Percentiles rank a stretch among this genome's conserved stretches.
These are phyloP conservation scores for Leistus spinibarbis DNA, from an alignment of 2,888 invertebrate genomes.

Conservation along the genomic window DNA sequence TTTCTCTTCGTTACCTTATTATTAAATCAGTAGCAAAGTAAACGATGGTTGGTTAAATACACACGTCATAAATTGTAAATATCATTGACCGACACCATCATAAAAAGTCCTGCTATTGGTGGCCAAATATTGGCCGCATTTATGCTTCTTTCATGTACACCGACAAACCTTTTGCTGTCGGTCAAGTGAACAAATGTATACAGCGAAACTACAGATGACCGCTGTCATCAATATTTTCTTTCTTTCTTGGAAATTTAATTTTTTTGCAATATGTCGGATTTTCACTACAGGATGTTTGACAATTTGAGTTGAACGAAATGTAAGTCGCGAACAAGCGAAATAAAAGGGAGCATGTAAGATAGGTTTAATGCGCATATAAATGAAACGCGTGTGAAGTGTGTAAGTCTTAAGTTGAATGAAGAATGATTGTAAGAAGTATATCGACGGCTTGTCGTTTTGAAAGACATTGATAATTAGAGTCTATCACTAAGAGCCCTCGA, in stretches of 20 bases:
- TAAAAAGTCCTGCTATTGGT: background rate
- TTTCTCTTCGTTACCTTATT: slow-evolving; percentile 19
- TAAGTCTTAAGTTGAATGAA: too few species aligned
- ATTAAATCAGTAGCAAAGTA: slow-evolving; percentile 21
- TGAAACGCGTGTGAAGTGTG: too few species aligned
- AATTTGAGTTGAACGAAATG: background rate
- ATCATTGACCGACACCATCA: background rate
- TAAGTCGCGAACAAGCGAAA: too few species aligned
- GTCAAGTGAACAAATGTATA: background rate
- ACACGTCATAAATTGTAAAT: slow-evolving; percentile 24
- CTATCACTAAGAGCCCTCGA: too few species aligned
- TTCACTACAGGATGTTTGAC: background rate
- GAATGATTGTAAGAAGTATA: too few species aligned
- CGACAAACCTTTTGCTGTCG: background rate
- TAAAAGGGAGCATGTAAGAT: too few species aligned
- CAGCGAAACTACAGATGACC: background rate
- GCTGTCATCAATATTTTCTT: background rate
- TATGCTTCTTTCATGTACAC: slow-evolving; percentile 11
- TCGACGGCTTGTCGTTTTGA: too few species aligned
- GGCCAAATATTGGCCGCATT: slow-evolving; percentile 24
- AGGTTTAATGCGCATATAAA: too few species aligned
- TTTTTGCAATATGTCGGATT: background rate
- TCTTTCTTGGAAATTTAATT: background rate
- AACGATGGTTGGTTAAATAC: background rate
- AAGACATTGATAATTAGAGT: too few species aligned